phyloP scores from a whole-genome alignment of 2,113 vertebrate genomes.

The Pteruthius melanotis region DNA sequence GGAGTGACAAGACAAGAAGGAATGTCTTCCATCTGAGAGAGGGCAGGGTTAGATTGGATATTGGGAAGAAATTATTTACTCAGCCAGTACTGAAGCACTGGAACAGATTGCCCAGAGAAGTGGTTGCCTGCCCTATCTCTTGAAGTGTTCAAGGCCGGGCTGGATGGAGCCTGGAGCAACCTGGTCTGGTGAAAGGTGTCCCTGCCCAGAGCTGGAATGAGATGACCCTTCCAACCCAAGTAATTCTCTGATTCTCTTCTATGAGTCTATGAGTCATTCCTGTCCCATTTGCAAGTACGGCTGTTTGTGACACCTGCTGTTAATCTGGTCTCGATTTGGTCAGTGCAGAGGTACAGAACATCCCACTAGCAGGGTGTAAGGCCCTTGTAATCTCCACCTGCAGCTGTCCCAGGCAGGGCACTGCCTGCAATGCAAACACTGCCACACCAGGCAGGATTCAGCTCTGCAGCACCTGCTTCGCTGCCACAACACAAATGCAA shows the following conservation, averaged over 20 bases:
- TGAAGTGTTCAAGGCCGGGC: neutral
- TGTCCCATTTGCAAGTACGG: fast-evolving
- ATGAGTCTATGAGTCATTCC: neutral
- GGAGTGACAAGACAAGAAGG: neutral
- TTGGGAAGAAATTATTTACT: neutral
- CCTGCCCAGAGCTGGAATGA: neutral
- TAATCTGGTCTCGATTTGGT: fast-evolving
- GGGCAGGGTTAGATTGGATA: neutral
- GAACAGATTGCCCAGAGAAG: neutral
- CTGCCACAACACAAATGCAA: neutral
- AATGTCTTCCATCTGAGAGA: neutral
- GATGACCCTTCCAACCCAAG: neutral
- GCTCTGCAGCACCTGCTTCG: neutral
- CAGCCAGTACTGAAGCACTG: neutral
- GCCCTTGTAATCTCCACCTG: neutral
- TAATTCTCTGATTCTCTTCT: neutral
- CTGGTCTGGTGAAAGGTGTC: neutral
- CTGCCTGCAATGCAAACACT: neutral
- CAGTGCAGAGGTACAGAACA: neutral
- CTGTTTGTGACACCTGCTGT: neutral
- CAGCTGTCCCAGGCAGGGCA: neutral
- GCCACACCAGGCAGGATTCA: neutral
- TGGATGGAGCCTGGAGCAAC: neutral
- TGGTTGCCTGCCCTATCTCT: neutral
- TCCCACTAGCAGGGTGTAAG: fast-evolving